phyloP scores from a whole-genome alignment of 2,888 invertebrate genomes.

The Leucoma salicis region DNA sequence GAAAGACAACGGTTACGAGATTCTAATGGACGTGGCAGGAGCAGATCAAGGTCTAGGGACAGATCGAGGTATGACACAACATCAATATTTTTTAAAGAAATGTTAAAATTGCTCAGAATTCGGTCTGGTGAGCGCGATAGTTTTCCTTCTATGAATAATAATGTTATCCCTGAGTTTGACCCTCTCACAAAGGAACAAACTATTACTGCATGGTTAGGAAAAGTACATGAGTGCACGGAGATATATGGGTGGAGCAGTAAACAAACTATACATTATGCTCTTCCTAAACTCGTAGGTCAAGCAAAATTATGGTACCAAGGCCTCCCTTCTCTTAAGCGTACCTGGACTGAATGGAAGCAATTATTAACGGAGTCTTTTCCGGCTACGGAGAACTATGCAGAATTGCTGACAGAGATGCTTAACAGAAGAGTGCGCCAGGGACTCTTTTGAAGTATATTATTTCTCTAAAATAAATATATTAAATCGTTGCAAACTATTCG shows the following conservation, averaged over 20 bases:
- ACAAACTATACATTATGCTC: slow-evolving; percentile 15
- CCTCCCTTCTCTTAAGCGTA: slow-evolving; percentile 13
- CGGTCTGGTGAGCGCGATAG: too few relatives aligned
- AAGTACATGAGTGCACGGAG: slow-evolving; percentile 2
- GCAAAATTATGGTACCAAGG: slow-evolving; percentile 29
- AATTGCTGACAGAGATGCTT: not conserved
- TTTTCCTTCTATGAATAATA: not conserved
- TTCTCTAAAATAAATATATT: too few relatives aligned
- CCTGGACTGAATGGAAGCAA: slow-evolving; percentile 24
- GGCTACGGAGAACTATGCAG: not conserved
- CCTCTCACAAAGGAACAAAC: not conserved
- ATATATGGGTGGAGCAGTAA: not conserved
- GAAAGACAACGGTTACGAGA: too few relatives aligned
- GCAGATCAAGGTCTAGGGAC: too few relatives aligned
- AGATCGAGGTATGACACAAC: too few relatives aligned
- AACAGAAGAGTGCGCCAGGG: not conserved
- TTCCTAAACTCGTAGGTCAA: slow-evolving; percentile 19
- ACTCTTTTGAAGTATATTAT: too few relatives aligned
- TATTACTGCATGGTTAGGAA: not conserved
- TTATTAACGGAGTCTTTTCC: slow-evolving; percentile 9
- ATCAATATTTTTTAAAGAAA: too few relatives aligned
- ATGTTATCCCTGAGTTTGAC: not conserved
- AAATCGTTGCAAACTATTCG: too few relatives aligned
- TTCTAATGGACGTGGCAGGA: too few relatives aligned
- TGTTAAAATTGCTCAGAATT: too few relatives aligned